Percentiles rank a stretch among this genome's conserved stretches.
Evolutionary conservation across 2,888 invertebrate species (phyloP).

Genomic region (Macrophya alboannulata): DNA sequence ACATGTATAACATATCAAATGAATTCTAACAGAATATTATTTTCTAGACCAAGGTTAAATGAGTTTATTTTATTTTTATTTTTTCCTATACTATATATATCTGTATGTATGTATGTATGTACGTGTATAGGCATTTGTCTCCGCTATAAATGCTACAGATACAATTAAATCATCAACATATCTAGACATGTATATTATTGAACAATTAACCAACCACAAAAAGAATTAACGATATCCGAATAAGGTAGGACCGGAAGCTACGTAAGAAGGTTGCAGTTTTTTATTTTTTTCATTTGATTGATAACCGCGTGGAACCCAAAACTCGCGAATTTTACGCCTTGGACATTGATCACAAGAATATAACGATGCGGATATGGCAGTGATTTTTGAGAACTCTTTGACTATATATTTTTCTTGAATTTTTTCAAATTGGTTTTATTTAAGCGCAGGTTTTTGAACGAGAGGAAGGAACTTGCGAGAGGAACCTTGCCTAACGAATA

Average conservation of each 20-base stretch:
- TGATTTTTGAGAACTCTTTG: slow-evolving; percentile 3
- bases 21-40: slow-evolving; percentile 40
- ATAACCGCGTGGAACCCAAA: not conserved
- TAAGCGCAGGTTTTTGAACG: not conserved
- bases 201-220: slow-evolving; percentile 11
- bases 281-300: slow-evolving; percentile 13
- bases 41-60: slow-evolving; percentile 25
- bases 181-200: not conserved
- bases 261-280: not conserved
- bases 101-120: not conserved
- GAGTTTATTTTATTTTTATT: not conserved
- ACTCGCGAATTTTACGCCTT: not conserved
- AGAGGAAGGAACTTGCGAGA: not conserved
- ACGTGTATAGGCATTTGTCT: not conserved
- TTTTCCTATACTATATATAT: not conserved
- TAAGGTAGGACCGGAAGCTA: not conserved
- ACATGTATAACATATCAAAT: not conserved
- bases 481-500: slow-evolving; percentile 21
- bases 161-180: not conserved
- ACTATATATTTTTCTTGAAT: not conserved
- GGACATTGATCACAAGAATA: slow-evolving; percentile 4
- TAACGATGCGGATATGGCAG: not conserved
- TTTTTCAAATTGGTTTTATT: slow-evolving; percentile 11
- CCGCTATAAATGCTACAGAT: not conserved
- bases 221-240: not conserved